phyloP scores from a whole-genome alignment of 2,797 vertebrate species.

The Gallirallus australis region DNA sequence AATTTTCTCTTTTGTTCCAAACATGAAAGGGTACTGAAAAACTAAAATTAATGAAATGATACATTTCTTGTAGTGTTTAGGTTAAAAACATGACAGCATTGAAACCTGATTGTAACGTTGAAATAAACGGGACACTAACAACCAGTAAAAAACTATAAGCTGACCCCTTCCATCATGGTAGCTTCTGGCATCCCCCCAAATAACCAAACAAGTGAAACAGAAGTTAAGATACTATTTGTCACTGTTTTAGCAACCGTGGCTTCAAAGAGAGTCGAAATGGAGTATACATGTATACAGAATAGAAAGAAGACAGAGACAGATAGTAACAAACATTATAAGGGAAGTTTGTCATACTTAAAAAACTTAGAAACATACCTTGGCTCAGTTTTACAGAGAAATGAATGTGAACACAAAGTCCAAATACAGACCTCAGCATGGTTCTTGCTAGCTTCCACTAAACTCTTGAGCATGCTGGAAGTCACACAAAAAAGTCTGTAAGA shows the following conservation, averaged over 20 bases:
- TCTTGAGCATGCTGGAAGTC: not conserved
- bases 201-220: not conserved
- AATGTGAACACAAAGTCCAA: not conserved
- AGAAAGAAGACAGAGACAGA: not conserved
- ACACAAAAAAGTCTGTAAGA: not conserved
- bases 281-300: not conserved
- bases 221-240: not conserved
- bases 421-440: not conserved
- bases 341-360: not conserved
- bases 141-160: accelerated
- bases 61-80: not conserved
- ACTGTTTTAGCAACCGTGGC: not conserved
- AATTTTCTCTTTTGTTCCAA: not conserved
- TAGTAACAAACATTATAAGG: not conserved
- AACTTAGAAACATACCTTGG: not conserved
- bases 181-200: not conserved
- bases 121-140: not conserved
- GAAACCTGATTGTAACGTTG: not conserved
- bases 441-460: not conserved
- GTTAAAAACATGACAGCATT: not conserved
- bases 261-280: not conserved
- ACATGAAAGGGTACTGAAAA: not conserved
- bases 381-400: not conserved
- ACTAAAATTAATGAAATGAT: not conserved
- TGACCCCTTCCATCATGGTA: not conserved